Evolutionary conservation across 2,797 vertebrate species (phyloP).

Genomic region (Lutjanus argentimaculatus): DNA sequence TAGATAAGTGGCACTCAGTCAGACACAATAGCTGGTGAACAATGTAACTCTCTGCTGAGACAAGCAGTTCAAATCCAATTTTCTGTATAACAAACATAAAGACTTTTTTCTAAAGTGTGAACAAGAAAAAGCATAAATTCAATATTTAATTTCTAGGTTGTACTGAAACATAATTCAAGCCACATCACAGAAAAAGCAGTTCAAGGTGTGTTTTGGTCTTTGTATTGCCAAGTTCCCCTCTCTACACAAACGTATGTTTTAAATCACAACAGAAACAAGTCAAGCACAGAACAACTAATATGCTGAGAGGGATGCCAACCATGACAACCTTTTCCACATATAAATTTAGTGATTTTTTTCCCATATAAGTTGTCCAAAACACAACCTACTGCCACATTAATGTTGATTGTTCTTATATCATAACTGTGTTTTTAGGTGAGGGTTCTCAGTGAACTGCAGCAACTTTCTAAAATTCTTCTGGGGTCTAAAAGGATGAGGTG

Average conservation of each 20-base stretch:
- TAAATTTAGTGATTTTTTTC: no score
- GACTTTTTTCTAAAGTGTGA: neutral
- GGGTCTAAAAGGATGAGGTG: neutral
- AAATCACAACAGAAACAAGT: neutral
- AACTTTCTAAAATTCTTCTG: no score
- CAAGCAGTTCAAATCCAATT: slow-evolving; percentile 32
- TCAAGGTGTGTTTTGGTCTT: neutral
- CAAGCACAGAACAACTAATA: neutral
- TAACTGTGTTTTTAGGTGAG: no score
- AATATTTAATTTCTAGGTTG: slow-evolving; percentile 1
- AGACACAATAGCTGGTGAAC: slow-evolving; percentile 17
- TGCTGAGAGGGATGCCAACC: neutral
- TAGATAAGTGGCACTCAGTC: slow-evolving; percentile 11
- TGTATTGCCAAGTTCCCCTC: neutral
- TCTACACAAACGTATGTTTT: neutral
- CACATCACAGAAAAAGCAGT: neutral
- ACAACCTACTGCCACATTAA: no score
- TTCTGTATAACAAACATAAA: slow-evolving; percentile 6
- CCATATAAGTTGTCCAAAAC: no score
- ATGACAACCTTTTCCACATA: no score
- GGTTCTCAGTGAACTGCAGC: no score
- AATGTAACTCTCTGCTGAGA: slow-evolving; percentile 11
- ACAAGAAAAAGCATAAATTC: slow-evolving; percentile 8
- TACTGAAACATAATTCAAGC: neutral
- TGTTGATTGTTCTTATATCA: no score